Conservation (phyloP, 2,113 vertebrate species). For the Eupsittula cactorum region DNA sequence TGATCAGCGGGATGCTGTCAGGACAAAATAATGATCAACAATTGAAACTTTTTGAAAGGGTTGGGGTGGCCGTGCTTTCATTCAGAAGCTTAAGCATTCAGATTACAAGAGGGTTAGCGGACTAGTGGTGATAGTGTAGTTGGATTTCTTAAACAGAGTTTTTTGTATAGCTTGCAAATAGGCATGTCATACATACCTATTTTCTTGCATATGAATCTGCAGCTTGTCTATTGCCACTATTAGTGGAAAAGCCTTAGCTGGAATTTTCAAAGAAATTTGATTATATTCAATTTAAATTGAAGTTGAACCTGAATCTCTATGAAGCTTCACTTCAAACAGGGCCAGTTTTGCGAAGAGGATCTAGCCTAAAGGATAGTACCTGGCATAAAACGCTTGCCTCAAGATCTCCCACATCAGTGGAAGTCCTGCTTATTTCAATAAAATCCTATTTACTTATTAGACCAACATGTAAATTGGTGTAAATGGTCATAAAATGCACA, state of each 20-base stretch:
- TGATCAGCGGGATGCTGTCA: not conserved
- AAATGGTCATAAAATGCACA: not conserved
- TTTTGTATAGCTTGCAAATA: not conserved
- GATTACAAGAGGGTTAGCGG: not conserved
- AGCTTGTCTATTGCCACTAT: not conserved
- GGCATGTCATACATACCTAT: not conserved
- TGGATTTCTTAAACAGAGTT: not conserved
- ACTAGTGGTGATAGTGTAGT: not conserved
- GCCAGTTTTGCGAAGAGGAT: not conserved
- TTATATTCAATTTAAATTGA: not conserved
- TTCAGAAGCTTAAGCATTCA: not conserved
- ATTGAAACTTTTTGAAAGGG: not conserved
- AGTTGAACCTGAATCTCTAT: not conserved
- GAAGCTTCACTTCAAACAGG: not conserved
- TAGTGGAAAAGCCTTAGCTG: not conserved
- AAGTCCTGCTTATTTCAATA: not conserved
- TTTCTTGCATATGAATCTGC: not conserved
- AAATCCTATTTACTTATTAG: not conserved
- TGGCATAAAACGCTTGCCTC: not conserved
- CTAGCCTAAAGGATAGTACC: not conserved
- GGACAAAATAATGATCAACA: not conserved
- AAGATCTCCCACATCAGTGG: not conserved
- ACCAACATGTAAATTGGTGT: not conserved
- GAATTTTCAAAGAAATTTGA: not conserved
- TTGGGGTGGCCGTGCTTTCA: not conserved